Evolutionary conservation across 2,113 vertebrate species (phyloP).

Genomic region (Oostethus manadensis): DNA sequence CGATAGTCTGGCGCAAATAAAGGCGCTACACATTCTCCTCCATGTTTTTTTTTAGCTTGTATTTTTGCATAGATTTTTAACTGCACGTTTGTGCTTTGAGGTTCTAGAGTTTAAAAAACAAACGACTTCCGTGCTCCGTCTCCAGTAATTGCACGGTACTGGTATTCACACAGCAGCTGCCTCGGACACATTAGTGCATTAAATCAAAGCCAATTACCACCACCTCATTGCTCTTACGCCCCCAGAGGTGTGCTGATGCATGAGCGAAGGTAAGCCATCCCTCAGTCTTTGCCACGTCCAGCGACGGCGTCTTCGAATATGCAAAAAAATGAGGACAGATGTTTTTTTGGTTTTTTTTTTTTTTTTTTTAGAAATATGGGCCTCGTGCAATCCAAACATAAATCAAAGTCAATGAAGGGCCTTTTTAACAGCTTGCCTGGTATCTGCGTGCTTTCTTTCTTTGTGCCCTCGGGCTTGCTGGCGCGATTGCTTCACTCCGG

Average conservation of each 20-base stretch:
- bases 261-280: conserved; percentile 3
- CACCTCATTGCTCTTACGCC: conserved; percentile 44
- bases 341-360: neutral
- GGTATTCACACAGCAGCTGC: conserved; percentile 47
- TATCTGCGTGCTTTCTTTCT: neutral
- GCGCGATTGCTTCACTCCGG: conserved; percentile 26
- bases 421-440: conserved; percentile 5
- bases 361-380: conserved; percentile 13
- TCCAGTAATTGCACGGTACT: conserved; percentile 35
- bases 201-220: conserved; percentile 63
- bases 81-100: neutral
- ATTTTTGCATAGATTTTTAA: neutral
- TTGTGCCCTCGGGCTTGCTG: conserved; percentile 16
- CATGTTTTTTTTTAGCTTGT: neutral
- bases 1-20: too few relatives aligned
- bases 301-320: conserved; percentile 10
- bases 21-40: too few relatives aligned
- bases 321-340: conserved; percentile 12
- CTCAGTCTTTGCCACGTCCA: conserved; percentile 4
- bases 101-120: conserved; percentile 25
- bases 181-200: conserved; percentile 54
- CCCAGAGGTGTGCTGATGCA: conserved; percentile 35
- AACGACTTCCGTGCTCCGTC: conserved; percentile 13
- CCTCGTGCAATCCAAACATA: neutral
- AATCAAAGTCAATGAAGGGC: conserved; percentile 13